phyloP scores from a whole-genome alignment of 2,113 vertebrate genomes.

The Aptenodytes forsteri region DNA sequence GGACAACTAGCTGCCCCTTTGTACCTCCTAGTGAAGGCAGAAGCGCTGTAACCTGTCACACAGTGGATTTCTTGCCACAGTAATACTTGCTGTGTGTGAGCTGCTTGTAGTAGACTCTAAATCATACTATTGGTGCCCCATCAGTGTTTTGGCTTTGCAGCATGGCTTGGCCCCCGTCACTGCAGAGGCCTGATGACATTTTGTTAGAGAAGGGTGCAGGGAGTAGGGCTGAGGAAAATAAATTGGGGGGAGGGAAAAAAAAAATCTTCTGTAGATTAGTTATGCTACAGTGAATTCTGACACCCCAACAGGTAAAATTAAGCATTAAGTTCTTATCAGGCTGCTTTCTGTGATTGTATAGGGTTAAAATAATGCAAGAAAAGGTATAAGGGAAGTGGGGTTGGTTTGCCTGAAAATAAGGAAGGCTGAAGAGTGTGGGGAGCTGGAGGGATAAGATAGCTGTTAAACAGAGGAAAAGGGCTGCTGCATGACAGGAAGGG shows the following conservation, averaged over 20 bases:
- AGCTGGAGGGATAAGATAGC: neutral
- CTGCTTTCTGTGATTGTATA: neutral
- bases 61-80: neutral
- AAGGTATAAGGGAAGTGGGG: neutral
- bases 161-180: neutral
- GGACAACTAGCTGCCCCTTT: neutral
- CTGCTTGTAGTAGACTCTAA: neutral
- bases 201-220: neutral
- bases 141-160: neutral
- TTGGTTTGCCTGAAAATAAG: neutral
- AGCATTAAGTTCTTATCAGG: neutral
- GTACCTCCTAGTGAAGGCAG: neutral
- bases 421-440: neutral
- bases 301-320: neutral
- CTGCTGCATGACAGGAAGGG: neutral
- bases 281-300: neutral
- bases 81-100: neutral
- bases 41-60: neutral
- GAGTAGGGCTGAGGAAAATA: neutral
- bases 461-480: neutral
- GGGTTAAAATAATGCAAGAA: neutral
- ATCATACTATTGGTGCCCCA: neutral
- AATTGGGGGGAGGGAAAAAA: rapidly evolving
- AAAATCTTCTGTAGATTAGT: neutral
- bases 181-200: neutral